These are phyloP conservation scores for Drosophila mojavensis DNA, from an alignment of 1,140 invertebrate genomes.

Conservation along the genomic window DNA sequence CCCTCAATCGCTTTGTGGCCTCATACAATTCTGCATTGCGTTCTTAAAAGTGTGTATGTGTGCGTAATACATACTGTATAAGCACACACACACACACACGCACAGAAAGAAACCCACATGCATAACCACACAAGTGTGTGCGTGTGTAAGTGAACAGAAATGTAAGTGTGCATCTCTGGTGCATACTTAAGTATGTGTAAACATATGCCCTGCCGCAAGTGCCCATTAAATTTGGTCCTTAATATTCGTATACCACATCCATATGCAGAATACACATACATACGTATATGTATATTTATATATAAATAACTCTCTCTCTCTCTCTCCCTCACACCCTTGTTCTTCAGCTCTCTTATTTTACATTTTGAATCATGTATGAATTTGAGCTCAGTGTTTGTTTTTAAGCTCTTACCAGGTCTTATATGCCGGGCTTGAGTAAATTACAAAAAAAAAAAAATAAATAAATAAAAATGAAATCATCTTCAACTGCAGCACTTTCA, in stretches of 20 bases:
- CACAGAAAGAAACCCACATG: too few species aligned
- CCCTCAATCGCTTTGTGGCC: neutral
- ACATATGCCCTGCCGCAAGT: constrained; percentile 57
- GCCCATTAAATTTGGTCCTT: constrained; percentile 76
- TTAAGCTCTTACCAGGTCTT: neutral
- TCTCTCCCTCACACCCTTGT: too few species aligned
- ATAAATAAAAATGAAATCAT: neutral
- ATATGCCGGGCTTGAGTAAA: neutral
- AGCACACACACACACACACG: neutral
- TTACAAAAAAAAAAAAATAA: neutral
- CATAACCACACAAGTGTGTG: neutral
- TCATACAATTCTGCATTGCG: constrained; percentile 21
- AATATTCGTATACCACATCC: constrained; percentile 58
- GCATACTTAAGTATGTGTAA: constrained; percentile 70
- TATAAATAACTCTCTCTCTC: too few species aligned
- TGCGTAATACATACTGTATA: neutral
- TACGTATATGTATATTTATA: too few species aligned
- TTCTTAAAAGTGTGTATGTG: neutral
- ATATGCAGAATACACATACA: neutral
- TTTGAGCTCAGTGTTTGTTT: neutral
- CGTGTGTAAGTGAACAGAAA: constrained; percentile 48
- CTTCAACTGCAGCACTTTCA: neutral
- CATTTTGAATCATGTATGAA: neutral
- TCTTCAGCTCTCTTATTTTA: too few species aligned
- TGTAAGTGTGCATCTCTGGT: constrained; percentile 42